Evolutionary conservation across 2,888 invertebrate genomes (phyloP), one percentile per base, ranked within the genome.

Genomic region (Hyposoter dolosus): DNA sequence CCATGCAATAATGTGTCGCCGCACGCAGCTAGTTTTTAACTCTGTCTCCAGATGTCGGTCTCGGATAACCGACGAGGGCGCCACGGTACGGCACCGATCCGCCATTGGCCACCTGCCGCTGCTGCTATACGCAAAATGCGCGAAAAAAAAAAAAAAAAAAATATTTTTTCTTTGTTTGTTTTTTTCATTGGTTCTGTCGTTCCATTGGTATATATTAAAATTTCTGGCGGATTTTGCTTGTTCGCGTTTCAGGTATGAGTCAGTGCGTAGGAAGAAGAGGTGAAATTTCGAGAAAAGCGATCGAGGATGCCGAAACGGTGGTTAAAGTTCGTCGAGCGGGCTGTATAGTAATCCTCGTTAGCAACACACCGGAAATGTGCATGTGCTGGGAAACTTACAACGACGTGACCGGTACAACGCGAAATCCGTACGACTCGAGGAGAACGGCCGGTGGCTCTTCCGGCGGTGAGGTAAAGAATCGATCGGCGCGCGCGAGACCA

Each of bases 311-410:
- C 0, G 95, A 94, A 0, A 96, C 95, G 0, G 97, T 98, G 0
- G 93, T 93, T 0, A 93, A 95, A 0, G 94, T 97, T 86, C 95
- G 95, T 84, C 92, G 94, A 9, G 97, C 98, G 0, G 98, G 98
- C 0, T 98, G 96, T 10, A 97, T 99, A 80, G 97, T 97, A 0
- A 94, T 99, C 53, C 95, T 97, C 19, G 96, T 98, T 0, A 97
- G 98, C 23, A 98, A 98, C 92, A 97, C 97, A 0, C 98, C 98
- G 0, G 98, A 99, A 92, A 95, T 98, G 86, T 98, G 98, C 90
- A 95, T 98, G 92, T 98, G 98, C 93, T 98, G 97, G 96, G 98
- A 99, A 94, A 97, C 97, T 10, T 96, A 95, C 75, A 98, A 98
- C 93, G 95, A 96, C 75, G 95, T 98, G 0, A 96, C 96, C 53